Conservation (phyloP, 2,888 invertebrate species). For the Campaea margaritaria region DNA sequence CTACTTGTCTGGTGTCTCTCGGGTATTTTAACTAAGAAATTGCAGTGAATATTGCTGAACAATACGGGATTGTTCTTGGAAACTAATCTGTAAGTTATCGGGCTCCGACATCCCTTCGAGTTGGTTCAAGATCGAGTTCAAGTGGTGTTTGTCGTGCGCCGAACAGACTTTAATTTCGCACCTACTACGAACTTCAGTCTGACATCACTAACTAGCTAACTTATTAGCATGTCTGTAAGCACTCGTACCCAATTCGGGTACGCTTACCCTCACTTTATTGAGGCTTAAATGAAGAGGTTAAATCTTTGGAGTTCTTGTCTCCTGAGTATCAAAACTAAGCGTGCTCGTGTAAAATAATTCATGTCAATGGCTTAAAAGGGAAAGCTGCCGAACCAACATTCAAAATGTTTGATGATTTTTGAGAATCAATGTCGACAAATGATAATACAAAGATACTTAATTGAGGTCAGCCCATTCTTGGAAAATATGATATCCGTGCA, state of each 20-base stretch:
- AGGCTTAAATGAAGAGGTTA: constrained; percentile 26
- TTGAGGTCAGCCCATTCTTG: too few species aligned
- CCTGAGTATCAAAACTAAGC: not conserved
- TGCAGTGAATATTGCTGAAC: constrained; percentile 52
- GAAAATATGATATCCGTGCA: too few species aligned
- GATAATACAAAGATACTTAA: too few species aligned
- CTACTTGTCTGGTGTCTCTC: constrained; percentile 28
- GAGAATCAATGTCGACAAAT: too few species aligned
- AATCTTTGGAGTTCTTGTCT: constrained; percentile 1
- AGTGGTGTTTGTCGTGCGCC: constrained; percentile 52
- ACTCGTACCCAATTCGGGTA: constrained; percentile 41
- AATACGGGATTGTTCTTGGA: constrained; percentile 54
- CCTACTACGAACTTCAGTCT: constrained; percentile 53
- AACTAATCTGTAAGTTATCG: constrained; percentile 67
- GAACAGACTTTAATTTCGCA: constrained; percentile 62
- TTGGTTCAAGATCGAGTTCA: constrained; percentile 56
- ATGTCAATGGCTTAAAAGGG: too few species aligned
- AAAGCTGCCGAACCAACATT: too few species aligned
- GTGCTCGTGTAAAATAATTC: too few species aligned
- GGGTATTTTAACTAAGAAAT: constrained; percentile 47
- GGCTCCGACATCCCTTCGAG: constrained; percentile 50
- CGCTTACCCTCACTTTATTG: constrained; percentile 31
- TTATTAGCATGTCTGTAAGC: constrained; percentile 59
- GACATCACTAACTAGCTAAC: constrained; percentile 54
- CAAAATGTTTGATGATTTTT: too few species aligned